phyloP scores from a whole-genome alignment of 2,888 invertebrate genomes.

The Euplexia lucipara region DNA sequence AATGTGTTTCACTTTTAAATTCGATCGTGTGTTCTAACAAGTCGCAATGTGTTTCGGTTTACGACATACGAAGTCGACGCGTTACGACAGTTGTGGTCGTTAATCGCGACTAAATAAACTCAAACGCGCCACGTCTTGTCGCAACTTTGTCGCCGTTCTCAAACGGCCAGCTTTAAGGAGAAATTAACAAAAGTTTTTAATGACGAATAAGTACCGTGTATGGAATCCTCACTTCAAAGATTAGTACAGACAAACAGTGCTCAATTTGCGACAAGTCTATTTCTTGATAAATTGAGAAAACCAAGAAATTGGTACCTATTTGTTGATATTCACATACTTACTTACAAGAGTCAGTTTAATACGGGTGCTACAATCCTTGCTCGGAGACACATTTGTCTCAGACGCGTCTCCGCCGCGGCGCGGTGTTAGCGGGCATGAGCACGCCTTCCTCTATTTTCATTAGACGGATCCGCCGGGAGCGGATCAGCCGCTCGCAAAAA shows the following conservation, averaged over 20 bases:
- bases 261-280: conserved; percentile 14
- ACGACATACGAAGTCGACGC: conserved; percentile 67
- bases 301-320: conserved; percentile 21
- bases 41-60: conserved; percentile 70
- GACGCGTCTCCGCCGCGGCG: conserved; percentile 56
- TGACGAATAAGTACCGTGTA: conserved; percentile 33
- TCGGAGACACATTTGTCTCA: conserved; percentile 67
- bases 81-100: conserved; percentile 73
- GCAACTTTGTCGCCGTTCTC: conserved; percentile 75
- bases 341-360: conserved; percentile 25
- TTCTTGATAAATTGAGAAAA: conserved; percentile 18
- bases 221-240: conserved; percentile 38
- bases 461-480: conserved; percentile 84
- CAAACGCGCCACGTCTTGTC: conserved; percentile 59
- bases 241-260: conserved; percentile 14
- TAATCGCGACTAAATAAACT: conserved; percentile 75
- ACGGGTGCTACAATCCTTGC: conserved; percentile 35
- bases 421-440: conserved; percentile 70
- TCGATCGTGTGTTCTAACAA: conserved; percentile 61
- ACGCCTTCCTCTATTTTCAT: conserved; percentile 87
- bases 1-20: conserved; percentile 24
- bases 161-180: conserved; percentile 48
- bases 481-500: conserved; percentile 89
- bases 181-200: conserved; percentile 54
- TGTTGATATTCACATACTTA: conserved; percentile 37